Conservation (phyloP, 2,113 vertebrate genomes). For the Chlorodrepanis virens region DNA sequence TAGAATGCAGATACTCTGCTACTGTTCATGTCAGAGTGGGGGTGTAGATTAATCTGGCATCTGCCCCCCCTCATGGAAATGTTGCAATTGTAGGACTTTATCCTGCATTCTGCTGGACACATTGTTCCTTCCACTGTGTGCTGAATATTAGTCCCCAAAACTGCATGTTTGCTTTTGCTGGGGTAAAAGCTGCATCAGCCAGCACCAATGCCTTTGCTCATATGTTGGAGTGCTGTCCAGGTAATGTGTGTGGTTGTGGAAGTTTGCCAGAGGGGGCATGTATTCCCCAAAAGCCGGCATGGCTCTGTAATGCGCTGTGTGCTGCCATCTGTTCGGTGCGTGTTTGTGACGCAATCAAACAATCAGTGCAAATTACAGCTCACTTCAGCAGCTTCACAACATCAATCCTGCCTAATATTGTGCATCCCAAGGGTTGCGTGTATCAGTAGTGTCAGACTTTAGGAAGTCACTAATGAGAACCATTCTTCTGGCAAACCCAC, state of each 20-base stretch:
- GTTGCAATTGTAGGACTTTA: conserved; percentile 46
- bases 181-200: conserved; percentile 50
- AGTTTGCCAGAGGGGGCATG: conserved; percentile 62
- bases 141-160: conserved; percentile 41
- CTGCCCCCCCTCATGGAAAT: background rate
- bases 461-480: background rate
- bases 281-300: conserved; percentile 54
- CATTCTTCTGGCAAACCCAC: background rate
- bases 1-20: conserved; percentile 35
- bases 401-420: background rate
- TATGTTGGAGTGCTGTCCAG: conserved; percentile 49
- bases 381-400: conserved; percentile 50
- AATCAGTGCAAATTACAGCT: conserved; percentile 28
- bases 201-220: conserved; percentile 54
- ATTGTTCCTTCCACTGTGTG: conserved; percentile 57
- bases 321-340: conserved; percentile 51
- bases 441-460: background rate
- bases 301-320: conserved; percentile 60
- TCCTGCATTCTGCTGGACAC: conserved; percentile 59
- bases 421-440: background rate
- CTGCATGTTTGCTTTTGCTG: conserved; percentile 66
- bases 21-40: conserved; percentile 8
- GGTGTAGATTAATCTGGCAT: background rate
- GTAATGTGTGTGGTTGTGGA: conserved; percentile 56
- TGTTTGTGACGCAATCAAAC: conserved; percentile 49